Evolutionary conservation across 2,888 invertebrate genomes (phyloP), one percentile per base, ranked within the genome.

Genomic region (Ochropacha duplaris): DNA sequence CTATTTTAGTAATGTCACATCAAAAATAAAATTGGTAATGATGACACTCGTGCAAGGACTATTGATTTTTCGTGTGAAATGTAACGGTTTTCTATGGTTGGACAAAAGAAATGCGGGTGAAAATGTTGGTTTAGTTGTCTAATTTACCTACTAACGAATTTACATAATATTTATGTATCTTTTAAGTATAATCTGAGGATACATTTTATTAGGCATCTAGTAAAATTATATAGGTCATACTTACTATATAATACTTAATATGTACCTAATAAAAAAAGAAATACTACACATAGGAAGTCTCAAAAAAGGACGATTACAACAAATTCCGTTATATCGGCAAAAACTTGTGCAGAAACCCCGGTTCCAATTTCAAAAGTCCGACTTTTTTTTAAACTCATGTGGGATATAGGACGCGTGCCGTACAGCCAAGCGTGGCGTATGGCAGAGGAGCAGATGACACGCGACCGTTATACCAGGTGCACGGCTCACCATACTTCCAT

Each of bases 381-480:
- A 19, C 19, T 19, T 64, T 71, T 72, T 63, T 75, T 74, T 73
- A 68, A 66, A 59, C 64, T 61, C 60, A 61, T 61, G 60, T 68
- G 74, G 63, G 76, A 72, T 78, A 77, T 77, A 81, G 82, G 84
- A 68, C 85, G 81, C 83, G 86, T 85, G 86, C 86, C 81, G 76
- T 84, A 89, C 88, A 81, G 81, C 82, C 85, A 84, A 82, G 78
- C 90, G 88, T 91, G 88, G 82, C 88, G 86, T 92, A 91, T 92
- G 92, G 82, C 71, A 74, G 80, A 79, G 79, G 84, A 82, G 87
- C 91, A 92, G 92, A 92, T 90, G 92, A 91, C 91, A 92, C 88
- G 86, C 88, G 91, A 90, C 92, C 92, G 92, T 92, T 92, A 92
- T 71, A 86, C 90, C 92, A 91, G 92, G 86, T 92, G 92, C 90